These are phyloP conservation scores for Polydrusus cervinus DNA, from an alignment of 2,888 invertebrate genomes.

Conservation along the genomic window DNA sequence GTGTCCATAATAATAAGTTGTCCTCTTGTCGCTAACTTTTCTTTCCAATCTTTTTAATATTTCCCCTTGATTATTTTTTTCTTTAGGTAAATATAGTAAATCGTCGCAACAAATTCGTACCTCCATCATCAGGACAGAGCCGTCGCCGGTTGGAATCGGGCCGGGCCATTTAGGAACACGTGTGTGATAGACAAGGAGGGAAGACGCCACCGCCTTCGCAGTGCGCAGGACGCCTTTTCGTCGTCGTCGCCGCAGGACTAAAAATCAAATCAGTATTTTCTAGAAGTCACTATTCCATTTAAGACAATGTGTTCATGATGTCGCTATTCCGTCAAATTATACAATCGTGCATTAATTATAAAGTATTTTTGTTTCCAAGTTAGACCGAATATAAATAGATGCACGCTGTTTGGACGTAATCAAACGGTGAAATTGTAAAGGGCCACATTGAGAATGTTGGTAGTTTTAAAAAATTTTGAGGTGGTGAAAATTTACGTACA, in stretches of 20 bases:
- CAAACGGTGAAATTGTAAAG: no score
- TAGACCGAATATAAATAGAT: no score
- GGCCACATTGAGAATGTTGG: no score
- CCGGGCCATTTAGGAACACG: constrained; percentile 34
- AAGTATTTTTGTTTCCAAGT: no score
- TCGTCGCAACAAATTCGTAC: constrained; percentile 34
- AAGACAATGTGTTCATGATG: constrained; percentile 5
- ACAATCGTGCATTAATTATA: no score
- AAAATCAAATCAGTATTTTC: constrained; percentile 52
- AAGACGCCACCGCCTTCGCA: constrained; percentile 21
- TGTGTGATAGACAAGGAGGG: constrained; percentile 38
- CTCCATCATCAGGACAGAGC: constrained; percentile 33
- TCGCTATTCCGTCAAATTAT: neutral
- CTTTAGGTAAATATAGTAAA: constrained; percentile 25
- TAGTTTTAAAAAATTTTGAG: no score
- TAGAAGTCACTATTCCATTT: constrained; percentile 34
- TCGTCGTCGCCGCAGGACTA: constrained; percentile 13
- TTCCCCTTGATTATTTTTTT: neutral
- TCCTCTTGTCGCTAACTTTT: no score
- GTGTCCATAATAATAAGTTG: no score
- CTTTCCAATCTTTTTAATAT: no score
- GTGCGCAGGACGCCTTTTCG: constrained; percentile 7
- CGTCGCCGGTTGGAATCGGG: constrained; percentile 22
- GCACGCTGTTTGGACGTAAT: no score
- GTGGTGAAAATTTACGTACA: no score